phyloP scores from a whole-genome alignment of 2,113 vertebrate species.

The Okapia johnstoni region DNA sequence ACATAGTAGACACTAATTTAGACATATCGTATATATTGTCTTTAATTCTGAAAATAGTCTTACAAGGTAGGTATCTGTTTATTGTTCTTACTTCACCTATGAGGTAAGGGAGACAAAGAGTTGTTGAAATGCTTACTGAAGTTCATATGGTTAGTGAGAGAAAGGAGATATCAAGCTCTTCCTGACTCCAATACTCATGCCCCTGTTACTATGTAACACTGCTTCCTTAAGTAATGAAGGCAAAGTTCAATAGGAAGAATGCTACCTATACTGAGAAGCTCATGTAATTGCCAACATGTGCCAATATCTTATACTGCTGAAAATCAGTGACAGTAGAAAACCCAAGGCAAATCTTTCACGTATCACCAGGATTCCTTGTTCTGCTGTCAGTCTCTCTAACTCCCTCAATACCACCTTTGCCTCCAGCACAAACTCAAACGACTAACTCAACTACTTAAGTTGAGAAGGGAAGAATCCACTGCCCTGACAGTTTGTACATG shows the following conservation, averaged over 20 bases:
- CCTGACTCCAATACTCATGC: background rate
- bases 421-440: background rate
- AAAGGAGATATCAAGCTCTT: background rate
- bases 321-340: background rate
- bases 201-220: background rate
- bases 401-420: background rate
- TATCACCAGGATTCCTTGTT: background rate
- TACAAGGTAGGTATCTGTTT: background rate
- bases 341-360: background rate
- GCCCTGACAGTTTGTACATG: background rate
- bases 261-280: background rate
- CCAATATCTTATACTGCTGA: background rate
- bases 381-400: background rate
- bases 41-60: conserved; percentile 13
- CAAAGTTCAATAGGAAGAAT: background rate
- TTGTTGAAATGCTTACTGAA: background rate
- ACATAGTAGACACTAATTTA: background rate
- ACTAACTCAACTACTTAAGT: background rate
- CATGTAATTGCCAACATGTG: background rate
- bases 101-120: background rate
- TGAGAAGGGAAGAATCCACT: background rate
- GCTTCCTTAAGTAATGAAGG: background rate
- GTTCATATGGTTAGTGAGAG: background rate
- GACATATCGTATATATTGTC: background rate
- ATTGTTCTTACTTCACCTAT: background rate